Base-by-base conservation (phyloP, 2,113 vertebrate species). In the Alectura lathami region DNA sequence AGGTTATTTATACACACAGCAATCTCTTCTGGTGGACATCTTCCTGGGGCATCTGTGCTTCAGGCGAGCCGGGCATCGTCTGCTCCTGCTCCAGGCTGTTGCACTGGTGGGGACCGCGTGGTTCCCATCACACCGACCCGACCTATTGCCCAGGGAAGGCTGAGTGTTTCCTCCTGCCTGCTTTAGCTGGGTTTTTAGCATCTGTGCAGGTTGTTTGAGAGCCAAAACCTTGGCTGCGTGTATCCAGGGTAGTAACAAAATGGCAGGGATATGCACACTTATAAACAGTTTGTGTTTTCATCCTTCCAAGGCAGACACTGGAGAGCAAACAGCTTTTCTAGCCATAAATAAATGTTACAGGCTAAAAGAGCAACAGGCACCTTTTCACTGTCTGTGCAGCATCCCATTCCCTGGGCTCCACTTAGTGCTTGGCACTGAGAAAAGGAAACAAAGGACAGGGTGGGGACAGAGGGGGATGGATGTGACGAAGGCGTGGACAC, bases 1-100 rank as follows among this genome's bases (percentile, higher is more conserved):
- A 9, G 72, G 92, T 94, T 95, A 92, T 96, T 94, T 93, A 86
- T 78, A 94, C 60, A 77, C 92, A n/a, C 83, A 38, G 90, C 85
- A 57, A 12, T 73, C 36, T 2, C 2, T 0, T 5, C 63, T 69
- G 54, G 45, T 77, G 9, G 13, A 88, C 34, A 75, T 0, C 64
- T 89, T 84, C 38, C 29, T 2, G 26, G 68, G 67, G 53, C 9
- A 60, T 82, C 43, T 2, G 21, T 9, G 66, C 81, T 91, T 15
- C 50, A 63, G 69, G 73, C 3, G 8, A 73, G 38, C 4, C 13
- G 30, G 54, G 43, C 13, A 86, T 47, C 48, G 47, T 76, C 92
- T 93, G 42, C 78, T 91, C 22, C 68, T 80, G 63, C 69, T 79
- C 40, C 85, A 73, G 2, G 42, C 38, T 45, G 17, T 14, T 11